Percentiles rank a stretch among this genome's conserved stretches.
Evolutionary conservation across 2,797 vertebrate species (phyloP).

Genomic region (Phataginus tricuspis): DNA sequence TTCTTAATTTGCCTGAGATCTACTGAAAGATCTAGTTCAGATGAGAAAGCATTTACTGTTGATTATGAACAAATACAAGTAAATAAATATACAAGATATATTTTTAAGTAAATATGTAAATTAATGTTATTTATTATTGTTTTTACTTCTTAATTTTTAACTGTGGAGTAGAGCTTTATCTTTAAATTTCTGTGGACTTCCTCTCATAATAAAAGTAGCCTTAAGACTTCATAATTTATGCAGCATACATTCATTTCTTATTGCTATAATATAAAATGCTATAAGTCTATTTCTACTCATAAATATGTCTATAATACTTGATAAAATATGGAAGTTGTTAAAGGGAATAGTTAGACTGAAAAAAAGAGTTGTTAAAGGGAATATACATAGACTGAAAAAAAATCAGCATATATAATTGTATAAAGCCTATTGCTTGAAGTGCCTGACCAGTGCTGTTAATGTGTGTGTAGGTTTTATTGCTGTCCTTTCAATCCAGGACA

Average conservation of each 20-base stretch:
- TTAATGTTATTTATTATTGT: neutral
- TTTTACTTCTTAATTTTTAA: neutral
- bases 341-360: too few relatives aligned
- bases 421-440: neutral
- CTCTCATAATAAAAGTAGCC: neutral
- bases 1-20: neutral
- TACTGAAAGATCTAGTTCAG: neutral
- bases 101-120: neutral
- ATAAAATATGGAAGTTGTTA: neutral
- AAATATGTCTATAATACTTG: neutral
- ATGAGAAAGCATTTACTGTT: neutral
- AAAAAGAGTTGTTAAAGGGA: neutral
- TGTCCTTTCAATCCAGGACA: neutral
- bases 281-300: neutral
- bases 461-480: neutral
- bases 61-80: too few relatives aligned
- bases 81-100: neutral
- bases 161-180: neutral
- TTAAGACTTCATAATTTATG: neutral
- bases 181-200: neutral
- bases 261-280: neutral
- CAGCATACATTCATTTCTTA: neutral
- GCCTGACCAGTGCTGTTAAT: neutral
- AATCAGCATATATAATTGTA: fast-evolving
- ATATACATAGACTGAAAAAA: too few relatives aligned